A percentile compares a stretch with the other conserved stretches of the same genome.
phyloP scores from a whole-genome alignment of 2,113 vertebrate genomes.

The Bubo blakistoni region DNA sequence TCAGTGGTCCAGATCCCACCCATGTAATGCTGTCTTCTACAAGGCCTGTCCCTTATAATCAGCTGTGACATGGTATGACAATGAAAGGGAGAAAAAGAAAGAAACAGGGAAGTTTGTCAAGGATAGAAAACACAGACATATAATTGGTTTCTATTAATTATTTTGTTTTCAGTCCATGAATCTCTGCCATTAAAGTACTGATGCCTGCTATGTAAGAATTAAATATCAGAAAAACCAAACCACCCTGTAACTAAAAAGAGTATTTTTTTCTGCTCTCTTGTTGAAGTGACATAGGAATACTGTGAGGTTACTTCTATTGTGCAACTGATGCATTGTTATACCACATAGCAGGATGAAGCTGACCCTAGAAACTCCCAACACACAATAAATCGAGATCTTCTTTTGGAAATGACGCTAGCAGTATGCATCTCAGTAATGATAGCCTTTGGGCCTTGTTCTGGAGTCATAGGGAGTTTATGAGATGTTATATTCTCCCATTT shows the following conservation, averaged over 20 bases:
- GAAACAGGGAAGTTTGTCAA: background rate
- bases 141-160: slow-evolving; percentile 32
- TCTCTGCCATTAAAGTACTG: slow-evolving; percentile 5
- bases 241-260: background rate
- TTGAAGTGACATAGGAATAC: slow-evolving; percentile 33
- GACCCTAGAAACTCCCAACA: slow-evolving; percentile 37
- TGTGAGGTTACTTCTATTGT: slow-evolving; percentile 35
- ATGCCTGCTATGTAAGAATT: background rate
- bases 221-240: slow-evolving; percentile 15
- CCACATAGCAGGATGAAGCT: slow-evolving; percentile 50
- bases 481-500: slow-evolving; percentile 39
- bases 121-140: background rate
- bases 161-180: background rate
- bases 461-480: slow-evolving; percentile 53
- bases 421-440: slow-evolving; percentile 10
- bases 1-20: background rate
- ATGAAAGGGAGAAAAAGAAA: background rate
- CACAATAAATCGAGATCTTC: slow-evolving; percentile 44
- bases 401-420: slow-evolving; percentile 50
- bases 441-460: slow-evolving; percentile 50
- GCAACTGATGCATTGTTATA: slow-evolving; percentile 11
- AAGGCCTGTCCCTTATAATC: background rate
- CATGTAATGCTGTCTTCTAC: background rate
- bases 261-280: background rate
- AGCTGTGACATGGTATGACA: background rate